Conservation (phyloP, 2,113 vertebrate genomes). For the Argyrosomus japonicus region DNA sequence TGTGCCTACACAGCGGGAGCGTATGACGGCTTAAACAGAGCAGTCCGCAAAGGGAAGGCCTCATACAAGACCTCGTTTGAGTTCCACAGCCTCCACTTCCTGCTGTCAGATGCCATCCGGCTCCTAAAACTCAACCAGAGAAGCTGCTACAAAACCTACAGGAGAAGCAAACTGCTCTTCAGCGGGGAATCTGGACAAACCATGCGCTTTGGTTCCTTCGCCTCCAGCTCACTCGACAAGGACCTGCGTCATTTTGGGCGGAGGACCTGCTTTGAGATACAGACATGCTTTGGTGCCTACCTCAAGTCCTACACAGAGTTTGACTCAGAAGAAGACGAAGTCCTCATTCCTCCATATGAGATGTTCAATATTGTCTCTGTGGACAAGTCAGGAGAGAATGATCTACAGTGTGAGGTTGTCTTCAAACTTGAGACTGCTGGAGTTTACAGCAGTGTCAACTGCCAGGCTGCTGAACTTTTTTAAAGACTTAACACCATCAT, state of each 20-base stretch:
- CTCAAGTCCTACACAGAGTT: conserved; percentile 43
- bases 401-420: conserved; percentile 24
- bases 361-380: conserved; percentile 33
- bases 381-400: conserved; percentile 11
- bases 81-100: conserved; percentile 47
- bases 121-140: conserved; percentile 52
- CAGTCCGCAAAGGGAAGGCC: conserved; percentile 26
- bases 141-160: conserved; percentile 34
- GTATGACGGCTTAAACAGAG: conserved; percentile 31
- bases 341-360: conserved; percentile 53
- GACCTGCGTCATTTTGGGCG: conserved; percentile 37
- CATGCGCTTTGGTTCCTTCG: conserved; percentile 48
- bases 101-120: conserved; percentile 42
- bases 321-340: conserved; percentile 50
- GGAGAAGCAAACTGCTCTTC: conserved; percentile 40
- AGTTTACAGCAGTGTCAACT: conserved; percentile 48
- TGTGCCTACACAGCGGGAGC: conserved; percentile 47
- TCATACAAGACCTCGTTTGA: conserved; percentile 34
- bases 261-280: conserved; percentile 53
- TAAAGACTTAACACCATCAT: too few relatives aligned
- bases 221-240: conserved; percentile 53
- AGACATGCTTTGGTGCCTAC: conserved; percentile 45
- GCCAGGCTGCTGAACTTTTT: conserved; percentile 8
- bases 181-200: conserved; percentile 28
- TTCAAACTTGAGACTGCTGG: conserved; percentile 45